Conservation (phyloP, 2,888 invertebrate species). For the Eilema depressum region DNA sequence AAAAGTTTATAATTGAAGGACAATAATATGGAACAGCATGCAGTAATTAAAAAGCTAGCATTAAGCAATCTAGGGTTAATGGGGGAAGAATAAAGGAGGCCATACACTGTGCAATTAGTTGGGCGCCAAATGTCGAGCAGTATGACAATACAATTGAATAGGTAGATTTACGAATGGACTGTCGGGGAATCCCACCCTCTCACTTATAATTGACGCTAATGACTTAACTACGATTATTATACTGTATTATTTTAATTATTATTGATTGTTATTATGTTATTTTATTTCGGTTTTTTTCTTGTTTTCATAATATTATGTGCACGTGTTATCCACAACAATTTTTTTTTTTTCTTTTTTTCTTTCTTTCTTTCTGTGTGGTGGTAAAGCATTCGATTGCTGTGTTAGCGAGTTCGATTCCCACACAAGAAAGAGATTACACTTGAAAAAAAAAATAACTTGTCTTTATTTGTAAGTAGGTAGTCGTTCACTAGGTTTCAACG, state of each 20-base stretch:
- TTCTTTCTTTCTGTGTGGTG: too few species aligned
- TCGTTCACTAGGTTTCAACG: too few species aligned
- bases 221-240: too few species aligned
- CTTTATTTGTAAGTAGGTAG: too few species aligned
- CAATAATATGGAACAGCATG: slow-evolving; percentile 48
- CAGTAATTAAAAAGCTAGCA: slow-evolving; percentile 60
- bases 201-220: not conserved
- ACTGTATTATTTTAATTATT: too few species aligned
- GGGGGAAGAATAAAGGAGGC: slow-evolving; percentile 64
- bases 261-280: too few species aligned
- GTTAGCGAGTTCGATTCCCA: not conserved
- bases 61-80: slow-evolving; percentile 73
- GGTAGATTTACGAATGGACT: not conserved
- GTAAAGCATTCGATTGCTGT: not conserved
- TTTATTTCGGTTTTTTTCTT: too few species aligned
- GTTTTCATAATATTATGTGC: too few species aligned
- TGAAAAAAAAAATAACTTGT: too few species aligned
- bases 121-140: slow-evolving; percentile 73
- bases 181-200: not conserved
- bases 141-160: slow-evolving; percentile 14
- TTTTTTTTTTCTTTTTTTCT: too few species aligned
- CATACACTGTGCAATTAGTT: slow-evolving; percentile 75
- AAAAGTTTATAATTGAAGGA: slow-evolving; percentile 51
- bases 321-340: too few species aligned
- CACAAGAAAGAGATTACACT: too few species aligned